Percentiles rank a stretch among this genome's conserved stretches.
phyloP scores from a whole-genome alignment of 2,113 vertebrate species.

The Eubucco bourcierii region DNA sequence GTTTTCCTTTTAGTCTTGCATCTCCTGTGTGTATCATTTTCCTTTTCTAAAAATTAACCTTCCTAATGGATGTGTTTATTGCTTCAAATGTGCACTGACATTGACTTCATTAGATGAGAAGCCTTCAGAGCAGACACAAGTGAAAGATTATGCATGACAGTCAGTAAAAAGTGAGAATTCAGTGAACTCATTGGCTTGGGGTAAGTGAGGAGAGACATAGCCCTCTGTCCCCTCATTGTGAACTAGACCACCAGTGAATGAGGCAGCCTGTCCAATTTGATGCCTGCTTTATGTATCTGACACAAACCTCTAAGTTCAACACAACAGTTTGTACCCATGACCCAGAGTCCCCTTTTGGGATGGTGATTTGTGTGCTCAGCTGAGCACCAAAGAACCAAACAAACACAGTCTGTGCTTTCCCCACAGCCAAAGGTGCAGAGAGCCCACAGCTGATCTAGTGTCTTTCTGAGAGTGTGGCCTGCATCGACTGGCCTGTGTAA shows the following conservation, averaged over 20 bases:
- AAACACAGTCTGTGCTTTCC: background rate
- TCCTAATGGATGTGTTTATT: background rate
- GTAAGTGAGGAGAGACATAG: rapidly evolving
- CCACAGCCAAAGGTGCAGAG: background rate
- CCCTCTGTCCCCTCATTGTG: background rate
- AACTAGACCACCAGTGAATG: background rate
- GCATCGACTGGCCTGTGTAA: rapidly evolving
- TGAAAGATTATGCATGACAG: background rate
- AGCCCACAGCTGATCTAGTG: background rate
- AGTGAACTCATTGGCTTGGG: background rate
- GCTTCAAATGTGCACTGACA: background rate
- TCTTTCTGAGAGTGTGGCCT: background rate
- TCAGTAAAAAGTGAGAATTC: background rate
- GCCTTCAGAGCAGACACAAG: background rate
- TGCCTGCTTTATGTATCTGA: too few relatives aligned
- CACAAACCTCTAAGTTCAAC: background rate
- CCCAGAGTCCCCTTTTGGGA: background rate
- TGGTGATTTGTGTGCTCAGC: background rate
- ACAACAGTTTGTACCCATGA: background rate
- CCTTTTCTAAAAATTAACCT: background rate
- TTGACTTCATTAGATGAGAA: background rate
- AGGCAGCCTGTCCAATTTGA: background rate
- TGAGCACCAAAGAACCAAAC: background rate
- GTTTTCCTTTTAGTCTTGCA: background rate
- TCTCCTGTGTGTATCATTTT: background rate